Base-by-base conservation (phyloP, 2,113 vertebrate genomes). In the Rana temporaria region DNA sequence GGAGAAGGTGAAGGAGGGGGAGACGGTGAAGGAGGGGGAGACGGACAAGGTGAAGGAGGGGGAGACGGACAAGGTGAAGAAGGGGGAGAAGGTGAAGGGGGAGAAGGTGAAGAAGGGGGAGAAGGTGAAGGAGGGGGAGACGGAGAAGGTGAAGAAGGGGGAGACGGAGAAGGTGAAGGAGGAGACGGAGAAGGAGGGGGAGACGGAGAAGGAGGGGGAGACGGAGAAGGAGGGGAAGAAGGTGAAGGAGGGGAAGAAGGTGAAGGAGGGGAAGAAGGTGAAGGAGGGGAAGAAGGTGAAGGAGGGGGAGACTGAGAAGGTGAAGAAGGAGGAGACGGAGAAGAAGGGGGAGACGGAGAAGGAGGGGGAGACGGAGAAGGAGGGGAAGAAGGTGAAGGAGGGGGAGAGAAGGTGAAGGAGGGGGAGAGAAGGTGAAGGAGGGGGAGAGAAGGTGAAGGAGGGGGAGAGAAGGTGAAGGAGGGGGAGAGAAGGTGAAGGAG, bases 401-500 rank as follows among this genome's bases (percentile, higher is more conserved):
- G 9, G 55, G 11, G 55, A 9, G 55, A 56, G 55, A 11, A 56
- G 55, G 9, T 9, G 11, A 11, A 11, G 9, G 55, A 56, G 55
- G 55, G 11, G 55, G 9, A 11, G 11, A 11, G 55, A 9, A 11
- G 11, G 55, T 11, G 55, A 11, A 56, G 55, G 55, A 11, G 11
- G 9, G 11, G 55, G 9, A 11, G 11, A 11, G 9, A 11, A 56
- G 55, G 55, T 11, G 55, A 11, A 56, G 55, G 9, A 11, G 11
- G 55, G 11, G 55, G 9, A 11, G 11, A 56, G 9, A 11, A 11
- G 55, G 55, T 11, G 55, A 56, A 11, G 9, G 55, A 56, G 55
- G 9, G 11, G 55, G 9, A 11, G 55, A 56, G 19, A 76, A 76
- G 42, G 55, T 53, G 70, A 83, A 70, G 15, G 16, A 79, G 82